Evolutionary conservation across 2,888 invertebrate genomes (phyloP), one percentile per base, ranked within the genome.

Genomic region (Invenusta paracnida): DNA sequence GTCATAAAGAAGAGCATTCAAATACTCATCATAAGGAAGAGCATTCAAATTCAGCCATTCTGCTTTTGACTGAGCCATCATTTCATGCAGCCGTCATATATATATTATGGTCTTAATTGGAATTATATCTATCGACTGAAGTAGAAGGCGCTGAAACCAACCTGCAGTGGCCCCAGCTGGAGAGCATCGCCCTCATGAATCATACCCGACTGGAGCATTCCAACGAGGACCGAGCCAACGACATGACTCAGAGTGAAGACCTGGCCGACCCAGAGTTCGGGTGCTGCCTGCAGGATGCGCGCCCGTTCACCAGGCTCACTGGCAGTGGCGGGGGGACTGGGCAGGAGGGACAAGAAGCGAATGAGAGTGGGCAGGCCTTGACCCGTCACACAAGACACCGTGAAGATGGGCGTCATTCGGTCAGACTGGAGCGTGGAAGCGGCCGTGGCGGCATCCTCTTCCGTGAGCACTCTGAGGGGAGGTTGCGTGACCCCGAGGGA

Each of bases 341-440:
- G 91, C 79, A 96, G 93, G 27, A 96, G 95, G 90, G 96, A 94
- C 25, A 98, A 93, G 91, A 96, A 96, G 87, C 94, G 94, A 88
- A 95, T 95, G 28, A 99, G 93, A 11, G 95, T 93, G 89, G 95
- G 94, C 73, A 92, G 88, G 86, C 97, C 96, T 85, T 93, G 93
- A 0, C 98, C 98, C 0, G 94, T 95, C 0, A 98, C 97, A 90
- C 95, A 95, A 29, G 97, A 97, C 81, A 98, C 95, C 66, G 90
- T 89, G 88, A 93, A 91, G 29, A 93, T 90, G 0, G 93, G 92
- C 0, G 92, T 91, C 29, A 91, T 89, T 67, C 91, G 91, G 88
- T 93, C 93, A 0, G 93, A 93, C 82, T 90, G 89, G 89, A 94
- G 94, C 89, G 93, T 94, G 29, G 94, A 93, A n/a, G 94, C 94